phyloP scores from a whole-genome alignment of 2,113 vertebrate species.

The Todiramphus chloris region DNA sequence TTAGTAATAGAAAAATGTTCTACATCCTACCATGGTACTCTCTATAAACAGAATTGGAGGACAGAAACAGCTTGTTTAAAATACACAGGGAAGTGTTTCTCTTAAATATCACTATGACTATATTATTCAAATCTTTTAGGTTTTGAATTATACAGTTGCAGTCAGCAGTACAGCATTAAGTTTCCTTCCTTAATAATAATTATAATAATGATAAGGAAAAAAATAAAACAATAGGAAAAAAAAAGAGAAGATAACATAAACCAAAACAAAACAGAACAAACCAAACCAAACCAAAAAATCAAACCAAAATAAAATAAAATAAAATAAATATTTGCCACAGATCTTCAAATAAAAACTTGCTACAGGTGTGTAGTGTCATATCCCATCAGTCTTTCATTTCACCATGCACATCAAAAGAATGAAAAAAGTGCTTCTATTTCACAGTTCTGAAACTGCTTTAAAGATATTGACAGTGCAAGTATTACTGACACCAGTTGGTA shows the following conservation, averaged over 20 bases:
- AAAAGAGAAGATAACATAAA: not conserved
- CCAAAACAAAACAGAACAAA: not conserved
- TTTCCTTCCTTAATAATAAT: not conserved
- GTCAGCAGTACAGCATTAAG: not conserved
- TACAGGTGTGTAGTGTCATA: no score
- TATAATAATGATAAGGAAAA: not conserved
- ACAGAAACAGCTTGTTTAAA: not conserved
- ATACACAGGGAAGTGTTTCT: not conserved
- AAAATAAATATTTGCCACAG: no score
- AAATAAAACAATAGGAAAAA: not conserved
- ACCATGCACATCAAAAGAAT: no score
- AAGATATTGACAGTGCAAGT: no score
- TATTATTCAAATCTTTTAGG: not conserved
- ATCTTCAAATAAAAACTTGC: no score
- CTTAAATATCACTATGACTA: not conserved
- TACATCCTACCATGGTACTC: not conserved
- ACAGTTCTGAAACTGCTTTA: no score
- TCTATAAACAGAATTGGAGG: not conserved
- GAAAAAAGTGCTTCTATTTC: no score
- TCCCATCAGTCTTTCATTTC: no score
- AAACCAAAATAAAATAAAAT: not conserved
- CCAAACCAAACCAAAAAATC: no score
- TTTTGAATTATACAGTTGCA: not conserved
- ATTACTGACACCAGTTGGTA: no score
- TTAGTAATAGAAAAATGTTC: not conserved